Evolutionary conservation across 30 jellyfish, hydroid and myxozoan species (phyloP), one percentile per base, ranked within the genome.

Genomic region (Chrysaora quinquecirrha): DNA sequence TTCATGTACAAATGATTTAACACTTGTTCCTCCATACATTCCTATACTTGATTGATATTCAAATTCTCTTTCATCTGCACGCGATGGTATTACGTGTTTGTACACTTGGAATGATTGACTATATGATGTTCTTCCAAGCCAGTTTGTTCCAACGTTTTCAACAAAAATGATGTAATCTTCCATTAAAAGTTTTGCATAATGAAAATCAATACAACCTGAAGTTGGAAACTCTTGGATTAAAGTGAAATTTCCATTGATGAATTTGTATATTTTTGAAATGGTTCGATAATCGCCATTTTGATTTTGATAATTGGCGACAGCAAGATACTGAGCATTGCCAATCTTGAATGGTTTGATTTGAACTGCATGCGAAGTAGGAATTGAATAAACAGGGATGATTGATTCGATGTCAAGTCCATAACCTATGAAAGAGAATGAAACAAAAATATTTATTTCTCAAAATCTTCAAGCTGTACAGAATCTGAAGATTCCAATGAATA

Each of bases 191-290:
- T 92, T 90, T 19, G 74, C 89, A 60, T 10, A 92, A 32, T 85
- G 82, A 75, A 92, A 92, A 66, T 86, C 96, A 19, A 85, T 71
- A 47, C 90, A 91, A 29, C 95, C 98, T n/a, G 90, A 65, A 10
- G 93, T 74, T 16, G 81, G 34, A 49, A 92, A 80, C 18, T 48
- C 54, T 69, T 85, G 96, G 25, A 67, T 33, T 67, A 49, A 25
- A 1, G 34, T 70, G 70, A 92, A 92, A 12, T 73, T 31, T 43
- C 64, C 76, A 73, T 58, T 66, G 3, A 34, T 56, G 75, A 83
- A 0, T 21, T 38, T 81, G 64, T 67, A 83, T 3, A 92, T 84
- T 21, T 86, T 71, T 25, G 98, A 83, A 14, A 38, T 25, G 3
- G 95, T 49, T 7, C 21, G 49, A 27, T 30, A 63, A 3, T 69